Evolutionary conservation across 2,113 vertebrate genomes (phyloP).

Genomic region (Macquaria ambigua): DNA sequence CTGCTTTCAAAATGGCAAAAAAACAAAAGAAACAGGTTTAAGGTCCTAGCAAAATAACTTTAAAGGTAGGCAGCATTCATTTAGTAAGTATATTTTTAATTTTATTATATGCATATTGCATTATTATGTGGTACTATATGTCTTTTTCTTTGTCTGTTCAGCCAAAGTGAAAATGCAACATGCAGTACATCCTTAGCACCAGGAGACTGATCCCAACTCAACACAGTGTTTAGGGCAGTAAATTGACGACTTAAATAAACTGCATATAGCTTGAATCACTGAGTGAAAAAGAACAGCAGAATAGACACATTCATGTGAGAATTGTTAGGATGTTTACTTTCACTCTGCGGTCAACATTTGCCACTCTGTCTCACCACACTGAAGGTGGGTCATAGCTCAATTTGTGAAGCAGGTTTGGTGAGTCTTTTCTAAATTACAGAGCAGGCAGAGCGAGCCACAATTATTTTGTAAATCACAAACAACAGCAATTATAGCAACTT

Average conservation of each 20-base stretch:
- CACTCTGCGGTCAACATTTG: not conserved
- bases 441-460: not conserved
- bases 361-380: not conserved
- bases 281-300: not conserved
- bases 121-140: not conserved
- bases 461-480: constrained; percentile 1
- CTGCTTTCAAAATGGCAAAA: constrained; percentile 7
- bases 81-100: not conserved
- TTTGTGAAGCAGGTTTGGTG: not conserved
- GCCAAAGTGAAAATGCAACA: not conserved
- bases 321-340: not conserved
- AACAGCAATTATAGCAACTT: not conserved
- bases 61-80: not conserved
- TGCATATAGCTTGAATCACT: not conserved
- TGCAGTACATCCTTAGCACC: not conserved
- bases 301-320: not conserved
- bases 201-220: not conserved
- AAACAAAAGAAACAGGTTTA: not conserved
- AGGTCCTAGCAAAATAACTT: not conserved
- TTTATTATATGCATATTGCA: not conserved
- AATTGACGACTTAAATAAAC: constrained; percentile 1
- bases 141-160: not conserved
- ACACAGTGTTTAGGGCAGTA: not conserved
- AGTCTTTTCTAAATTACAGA: not conserved
- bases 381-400: not conserved